phyloP scores from a whole-genome alignment of 1,140 invertebrate genomes.

The Steinernema khuongi region DNA sequence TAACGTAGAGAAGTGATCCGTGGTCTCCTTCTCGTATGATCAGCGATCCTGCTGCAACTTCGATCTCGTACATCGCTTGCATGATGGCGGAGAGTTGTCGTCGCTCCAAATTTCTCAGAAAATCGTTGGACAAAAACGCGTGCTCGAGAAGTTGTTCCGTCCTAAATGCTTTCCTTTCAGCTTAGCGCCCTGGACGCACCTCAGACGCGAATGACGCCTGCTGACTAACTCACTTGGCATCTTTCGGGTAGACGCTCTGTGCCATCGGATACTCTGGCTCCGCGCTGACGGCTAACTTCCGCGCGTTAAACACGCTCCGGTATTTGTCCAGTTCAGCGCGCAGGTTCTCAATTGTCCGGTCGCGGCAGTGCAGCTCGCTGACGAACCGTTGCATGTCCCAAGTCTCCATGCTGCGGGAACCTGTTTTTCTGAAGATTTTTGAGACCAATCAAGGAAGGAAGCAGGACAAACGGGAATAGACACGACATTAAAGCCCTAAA shows the following conservation, averaged over 20 bases:
- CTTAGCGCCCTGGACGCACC: too few relatives aligned
- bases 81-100: background rate
- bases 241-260: slow-evolving; percentile 1
- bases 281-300: background rate
- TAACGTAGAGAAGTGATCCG: slow-evolving; percentile 90
- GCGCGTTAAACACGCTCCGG: slow-evolving; percentile 1
- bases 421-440: too few relatives aligned
- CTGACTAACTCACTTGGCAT: slow-evolving; percentile 6
- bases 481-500: too few relatives aligned
- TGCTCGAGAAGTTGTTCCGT: background rate
- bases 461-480: too few relatives aligned
- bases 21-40: slow-evolving; percentile 96
- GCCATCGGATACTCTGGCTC: slow-evolving; percentile 5
- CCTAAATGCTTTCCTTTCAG: background rate
- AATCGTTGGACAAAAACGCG: slow-evolving; percentile 9
- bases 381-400: slow-evolving; percentile 12
- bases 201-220: too few relatives aligned
- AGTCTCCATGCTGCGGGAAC: background rate
- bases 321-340: slow-evolving; percentile 12
- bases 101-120: background rate
- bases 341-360: background rate
- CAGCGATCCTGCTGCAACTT: slow-evolving; percentile 67
- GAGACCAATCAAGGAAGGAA: too few relatives aligned
- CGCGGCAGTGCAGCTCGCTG: slow-evolving; percentile 14
- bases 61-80: slow-evolving; percentile 12